Evolutionary conservation across 2,888 invertebrate species (phyloP).

Genomic region (Hyles lineata): DNA sequence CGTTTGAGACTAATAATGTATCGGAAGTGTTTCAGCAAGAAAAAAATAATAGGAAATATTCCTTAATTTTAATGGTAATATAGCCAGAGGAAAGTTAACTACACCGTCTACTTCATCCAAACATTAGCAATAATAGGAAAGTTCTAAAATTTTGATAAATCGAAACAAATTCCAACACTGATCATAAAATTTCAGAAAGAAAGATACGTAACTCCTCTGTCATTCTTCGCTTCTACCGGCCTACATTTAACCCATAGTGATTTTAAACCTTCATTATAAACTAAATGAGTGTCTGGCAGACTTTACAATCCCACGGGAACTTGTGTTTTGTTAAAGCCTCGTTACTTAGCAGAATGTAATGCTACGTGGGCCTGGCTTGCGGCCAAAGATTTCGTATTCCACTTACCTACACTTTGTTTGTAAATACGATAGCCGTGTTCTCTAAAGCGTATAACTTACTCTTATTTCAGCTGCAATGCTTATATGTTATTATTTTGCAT

Average conservation of each 20-base stretch:
- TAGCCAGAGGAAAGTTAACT: neutral
- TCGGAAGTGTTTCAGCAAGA: neutral
- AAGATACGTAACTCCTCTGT: too few relatives aligned
- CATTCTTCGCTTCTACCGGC: too few relatives aligned
- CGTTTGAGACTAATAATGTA: neutral
- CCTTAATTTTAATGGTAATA: too few relatives aligned
- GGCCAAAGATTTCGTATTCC: slow-evolving; percentile 26
- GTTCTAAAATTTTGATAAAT: neutral
- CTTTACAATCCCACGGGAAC: slow-evolving; percentile 19
- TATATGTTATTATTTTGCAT: neutral
- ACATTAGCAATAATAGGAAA: neutral
- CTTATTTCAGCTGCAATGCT: slow-evolving; percentile 2
- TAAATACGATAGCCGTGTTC: slow-evolving; percentile 16
- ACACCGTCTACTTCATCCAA: neutral
- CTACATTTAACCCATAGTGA: neutral
- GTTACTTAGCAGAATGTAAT: slow-evolving; percentile 26
- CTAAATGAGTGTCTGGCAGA: slow-evolving; percentile 23
- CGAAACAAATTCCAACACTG: too few relatives aligned
- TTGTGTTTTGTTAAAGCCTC: slow-evolving; percentile 27
- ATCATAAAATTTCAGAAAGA: too few relatives aligned
- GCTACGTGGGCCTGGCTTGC: slow-evolving; percentile 18
- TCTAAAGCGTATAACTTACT: neutral
- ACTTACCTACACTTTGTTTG: slow-evolving; percentile 19
- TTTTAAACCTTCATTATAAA: slow-evolving; percentile 24
- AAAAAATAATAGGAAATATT: too few relatives aligned